Percentiles rank a stretch among this genome's conserved stretches.
phyloP scores from a whole-genome alignment of 2,888 invertebrate species.

The Conops quadrifasciatus region DNA sequence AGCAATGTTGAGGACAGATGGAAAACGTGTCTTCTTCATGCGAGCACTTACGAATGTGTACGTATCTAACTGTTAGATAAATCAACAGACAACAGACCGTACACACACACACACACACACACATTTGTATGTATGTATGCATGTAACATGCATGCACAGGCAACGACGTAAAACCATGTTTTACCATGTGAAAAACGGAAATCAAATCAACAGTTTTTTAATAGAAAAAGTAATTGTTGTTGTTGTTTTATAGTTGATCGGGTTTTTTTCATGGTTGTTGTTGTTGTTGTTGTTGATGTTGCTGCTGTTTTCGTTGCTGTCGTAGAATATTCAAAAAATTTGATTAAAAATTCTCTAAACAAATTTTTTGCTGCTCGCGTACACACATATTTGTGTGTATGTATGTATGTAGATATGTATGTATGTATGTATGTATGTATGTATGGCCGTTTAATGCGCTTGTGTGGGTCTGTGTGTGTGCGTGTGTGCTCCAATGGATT shows the following conservation, averaged over 20 bases:
- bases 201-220: background rate
- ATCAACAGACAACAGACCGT: background rate
- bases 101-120: background rate
- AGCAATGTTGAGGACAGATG: too few relatives aligned
- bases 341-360: too few relatives aligned
- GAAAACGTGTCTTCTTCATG: too few relatives aligned
- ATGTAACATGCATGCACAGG: background rate
- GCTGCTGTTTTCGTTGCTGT: background rate
- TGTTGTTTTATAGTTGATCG: background rate
- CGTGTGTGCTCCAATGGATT: background rate
- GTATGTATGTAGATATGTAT: background rate
- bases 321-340: too few relatives aligned
- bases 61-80: slow-evolving; percentile 4
- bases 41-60: too few relatives aligned
- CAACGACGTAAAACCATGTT: too few relatives aligned
- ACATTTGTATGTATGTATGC: background rate
- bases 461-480: background rate
- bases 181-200: too few relatives aligned
- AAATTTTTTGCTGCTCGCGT: too few relatives aligned
- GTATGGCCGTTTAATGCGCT: background rate
- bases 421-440: too few relatives aligned
- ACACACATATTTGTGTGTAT: background rate
- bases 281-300: background rate
- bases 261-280: background rate
- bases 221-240: background rate